Evolutionary conservation across 1,140 invertebrate genomes (phyloP).

Genomic region (Hyphantria cunea): DNA sequence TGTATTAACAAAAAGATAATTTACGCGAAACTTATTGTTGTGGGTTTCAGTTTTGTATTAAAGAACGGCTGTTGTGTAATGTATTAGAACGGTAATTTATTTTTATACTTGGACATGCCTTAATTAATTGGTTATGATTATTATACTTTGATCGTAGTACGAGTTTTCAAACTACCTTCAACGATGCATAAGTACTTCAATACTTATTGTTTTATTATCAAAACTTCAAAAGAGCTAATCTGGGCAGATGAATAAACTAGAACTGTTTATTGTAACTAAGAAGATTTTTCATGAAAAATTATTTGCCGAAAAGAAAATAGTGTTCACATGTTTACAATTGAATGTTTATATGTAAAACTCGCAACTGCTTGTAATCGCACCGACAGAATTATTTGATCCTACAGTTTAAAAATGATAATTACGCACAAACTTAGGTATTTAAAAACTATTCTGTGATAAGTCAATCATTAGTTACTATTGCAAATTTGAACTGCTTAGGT

Average conservation of each 20-base stretch:
- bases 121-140: constrained; percentile 8
- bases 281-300: constrained; percentile 12
- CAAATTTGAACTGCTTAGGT: no score
- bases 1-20: constrained; percentile 54
- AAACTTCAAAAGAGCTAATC: no score
- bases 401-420: constrained; percentile 16
- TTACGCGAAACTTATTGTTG: constrained; percentile 66
- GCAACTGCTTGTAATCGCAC: constrained; percentile 20
- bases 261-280: constrained; percentile 24
- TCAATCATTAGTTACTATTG: no score
- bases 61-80: constrained; percentile 29
- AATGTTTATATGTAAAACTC: constrained; percentile 19
- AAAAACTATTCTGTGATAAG: no score
- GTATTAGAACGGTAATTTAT: constrained; percentile 17
- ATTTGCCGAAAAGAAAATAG: constrained; percentile 7
- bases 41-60: constrained; percentile 47
- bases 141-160: neutral
- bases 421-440: neutral
- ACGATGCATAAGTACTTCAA: neutral
- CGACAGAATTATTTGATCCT: constrained; percentile 20
- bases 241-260: constrained; percentile 3
- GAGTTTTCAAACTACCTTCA: neutral
- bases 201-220: no score
- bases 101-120: constrained; percentile 5
- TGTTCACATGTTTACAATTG: constrained; percentile 23